These are phyloP conservation scores for Quadroppia sp. DNA, from an alignment of 2,888 invertebrate species.

Conservation along the genomic window DNA sequence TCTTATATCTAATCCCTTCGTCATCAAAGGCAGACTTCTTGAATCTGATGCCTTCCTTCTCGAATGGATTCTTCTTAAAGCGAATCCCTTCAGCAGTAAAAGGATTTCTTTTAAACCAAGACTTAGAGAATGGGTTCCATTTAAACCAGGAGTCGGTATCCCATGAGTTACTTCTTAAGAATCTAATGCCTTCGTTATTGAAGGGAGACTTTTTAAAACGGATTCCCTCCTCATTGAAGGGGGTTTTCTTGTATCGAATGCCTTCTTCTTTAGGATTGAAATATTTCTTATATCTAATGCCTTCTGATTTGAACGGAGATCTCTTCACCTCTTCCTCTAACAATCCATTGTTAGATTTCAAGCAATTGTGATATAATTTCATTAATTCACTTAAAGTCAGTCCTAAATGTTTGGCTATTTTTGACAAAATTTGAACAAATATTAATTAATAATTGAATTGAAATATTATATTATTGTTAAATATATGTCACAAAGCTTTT, in stretches of 20 bases:
- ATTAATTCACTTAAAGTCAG: constrained; percentile 12
- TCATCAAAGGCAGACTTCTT: constrained; percentile 38
- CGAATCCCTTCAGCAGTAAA: constrained; percentile 39
- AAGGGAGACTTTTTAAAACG: constrained; percentile 33
- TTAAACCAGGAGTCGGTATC: constrained; percentile 10
- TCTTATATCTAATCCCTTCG: constrained; percentile 40
- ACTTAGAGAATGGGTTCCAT: constrained; percentile 17
- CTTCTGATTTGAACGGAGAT: constrained; percentile 37
- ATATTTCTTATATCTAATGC: constrained; percentile 37
- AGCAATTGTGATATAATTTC: constrained; percentile 25
- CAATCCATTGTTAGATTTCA: not conserved
- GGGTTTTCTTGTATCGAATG: constrained; percentile 38
- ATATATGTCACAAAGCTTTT: no score
- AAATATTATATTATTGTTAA: no score
- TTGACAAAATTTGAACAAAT: no score
- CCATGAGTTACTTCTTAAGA: not conserved
- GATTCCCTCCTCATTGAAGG: constrained; percentile 35
- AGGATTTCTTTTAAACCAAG: constrained; percentile 20
- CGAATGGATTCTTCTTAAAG: constrained; percentile 40
- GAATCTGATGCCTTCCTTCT: constrained; percentile 41
- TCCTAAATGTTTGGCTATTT: constrained; percentile 6
- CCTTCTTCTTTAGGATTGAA: constrained; percentile 39
- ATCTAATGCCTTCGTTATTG: constrained; percentile 37
- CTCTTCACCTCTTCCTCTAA: constrained; percentile 26
- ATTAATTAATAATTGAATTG: no score